Base-by-base conservation (phyloP, 2,797 vertebrate species). In the Tapera naevia region DNA sequence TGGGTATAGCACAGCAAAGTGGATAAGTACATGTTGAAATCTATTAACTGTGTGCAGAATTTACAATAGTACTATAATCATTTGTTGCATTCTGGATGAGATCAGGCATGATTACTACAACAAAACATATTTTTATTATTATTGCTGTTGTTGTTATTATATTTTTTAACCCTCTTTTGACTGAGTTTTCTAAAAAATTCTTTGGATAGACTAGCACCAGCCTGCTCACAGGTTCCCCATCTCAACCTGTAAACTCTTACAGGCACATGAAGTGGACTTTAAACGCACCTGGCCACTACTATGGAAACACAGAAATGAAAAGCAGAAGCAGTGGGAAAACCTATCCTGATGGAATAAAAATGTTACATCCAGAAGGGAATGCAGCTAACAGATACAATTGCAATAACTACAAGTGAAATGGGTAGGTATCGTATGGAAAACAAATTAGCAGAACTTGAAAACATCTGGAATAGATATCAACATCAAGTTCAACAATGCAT, bases 381-480 rank as follows among this genome's bases (percentile, higher is more conserved):
- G 82, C 76, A 83, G 66, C 78, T 81, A 46, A 66, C 86, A 93
- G 79, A 89, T 76, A 76, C 48, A 75, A 92, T 72, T 94, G 91
- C 93, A 94, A 6, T 70, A 93, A 84, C 58, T 83, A 71, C 89
- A 92, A 89, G 67, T 70, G 62, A 93, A 94, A 87, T 81, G 72
- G 90, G 85, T 54, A 79, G 92, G 91, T 89, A 95, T 92, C 91
- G 54, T 57, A 79, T 84, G 95, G 91, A 84, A 95, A 96, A 95
- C 93, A 96, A 95, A 97, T 96, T 92, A 96, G 64, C 56, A 88
- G 85, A 86, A 81, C 60, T 84, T n/a, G 48, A 89, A 91, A 93
- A 93, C 93, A 97, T 95, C 95, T 96, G 95, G 96, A 94, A 95
- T 46, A 84, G 70, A 92, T 94, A 91, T 93, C 76, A 93, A 84